Base-by-base conservation (phyloP, 2,113 vertebrate genomes). In the Panurus biarmicus region DNA sequence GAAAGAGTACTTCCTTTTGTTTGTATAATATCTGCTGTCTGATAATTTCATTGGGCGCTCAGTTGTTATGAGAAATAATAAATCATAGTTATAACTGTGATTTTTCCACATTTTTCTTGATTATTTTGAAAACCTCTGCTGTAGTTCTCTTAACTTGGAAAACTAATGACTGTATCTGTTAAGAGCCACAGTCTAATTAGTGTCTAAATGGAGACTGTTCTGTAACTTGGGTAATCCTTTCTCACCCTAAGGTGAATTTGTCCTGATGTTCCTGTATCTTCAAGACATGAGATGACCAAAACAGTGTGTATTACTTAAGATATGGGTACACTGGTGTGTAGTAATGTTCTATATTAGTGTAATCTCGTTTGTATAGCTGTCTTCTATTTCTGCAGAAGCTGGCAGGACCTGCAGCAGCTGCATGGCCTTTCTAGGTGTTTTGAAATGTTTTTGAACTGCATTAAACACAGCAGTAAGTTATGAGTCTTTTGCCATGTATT, bases 1-100 rank as follows among this genome's bases (percentile, higher is more conserved):
- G 92, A 91, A 87, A 69, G 71, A 88, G 75, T 66, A 60, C 67
- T 95, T 96, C 88, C 94, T 94, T 92, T 85, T 56, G 57, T 90
- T 96, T 91, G 77, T 76, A 95, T 90, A 80, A 80, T 90, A 58
- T 88, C 44, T 90, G 71, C 88, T 93, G 71, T 47, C 36, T 66
- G 82, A 45, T 96, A 92, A 95, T 96, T 95, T 95, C 82, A 92
- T 93, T 94, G 88, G 67, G 13, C 85, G 50, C 60, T 71, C 1
- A 5, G 54, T 96, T 87, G 38, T 90, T 85, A 92, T 11, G n/a
- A 82, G 45, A 91, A 85, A 69, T n/a, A 85, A 75, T 90, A 89
- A 57, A 79, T 91, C 47, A 76, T 47, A 85, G 45, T 76, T 95
- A 58, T 28, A 64, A 66, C 23, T 57, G 82, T 58, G 54, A 62